Conservation (phyloP, 2,113 vertebrate species). For the Naja naja region DNA sequence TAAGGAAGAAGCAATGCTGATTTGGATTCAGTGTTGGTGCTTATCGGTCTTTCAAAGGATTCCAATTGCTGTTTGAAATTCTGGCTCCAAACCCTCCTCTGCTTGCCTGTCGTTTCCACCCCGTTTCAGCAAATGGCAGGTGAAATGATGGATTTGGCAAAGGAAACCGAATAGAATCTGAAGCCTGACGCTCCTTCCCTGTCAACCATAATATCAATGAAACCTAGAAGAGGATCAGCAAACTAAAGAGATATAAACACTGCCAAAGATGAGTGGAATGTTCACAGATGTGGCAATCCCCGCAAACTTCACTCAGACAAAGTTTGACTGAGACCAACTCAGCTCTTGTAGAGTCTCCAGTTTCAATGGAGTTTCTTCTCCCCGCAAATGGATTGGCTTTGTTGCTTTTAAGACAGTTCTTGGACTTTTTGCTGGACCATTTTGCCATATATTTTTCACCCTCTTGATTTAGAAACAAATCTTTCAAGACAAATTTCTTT, state of each 20-base stretch:
- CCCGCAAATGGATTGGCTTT: slow-evolving; percentile 26
- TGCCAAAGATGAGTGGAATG: slow-evolving; percentile 16
- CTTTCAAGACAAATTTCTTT: slow-evolving; percentile 40
- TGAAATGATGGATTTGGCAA: slow-evolving; percentile 29
- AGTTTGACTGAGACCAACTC: slow-evolving; percentile 41
- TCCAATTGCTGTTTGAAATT: neutral
- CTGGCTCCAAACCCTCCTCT: neutral
- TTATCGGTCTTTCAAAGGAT: neutral
- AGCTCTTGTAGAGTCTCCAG: slow-evolving; percentile 36
- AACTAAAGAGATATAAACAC: slow-evolving; percentile 23
- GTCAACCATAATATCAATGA: slow-evolving; percentile 24
- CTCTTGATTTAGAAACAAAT: slow-evolving; percentile 28
- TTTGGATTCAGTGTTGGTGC: slow-evolving; percentile 10
- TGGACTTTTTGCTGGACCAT: slow-evolving; percentile 29
- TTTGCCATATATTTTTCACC: slow-evolving; percentile 34
- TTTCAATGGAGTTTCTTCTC: slow-evolving; percentile 37
- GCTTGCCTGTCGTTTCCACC: neutral
- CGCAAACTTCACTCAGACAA: slow-evolving; percentile 35
- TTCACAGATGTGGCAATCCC: slow-evolving; percentile 24
- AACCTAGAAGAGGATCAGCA: slow-evolving; percentile 37
- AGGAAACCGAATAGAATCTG: neutral
- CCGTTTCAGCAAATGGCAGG: slow-evolving; percentile 5
- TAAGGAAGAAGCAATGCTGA: slow-evolving; percentile 22
- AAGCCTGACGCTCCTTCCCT: slow-evolving; percentile 34
- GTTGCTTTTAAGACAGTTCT: slow-evolving; percentile 42